Evolutionary conservation across 1,140 invertebrate genomes (phyloP), one percentile per base, ranked within the genome.

Genomic region (Eueides isabella): DNA sequence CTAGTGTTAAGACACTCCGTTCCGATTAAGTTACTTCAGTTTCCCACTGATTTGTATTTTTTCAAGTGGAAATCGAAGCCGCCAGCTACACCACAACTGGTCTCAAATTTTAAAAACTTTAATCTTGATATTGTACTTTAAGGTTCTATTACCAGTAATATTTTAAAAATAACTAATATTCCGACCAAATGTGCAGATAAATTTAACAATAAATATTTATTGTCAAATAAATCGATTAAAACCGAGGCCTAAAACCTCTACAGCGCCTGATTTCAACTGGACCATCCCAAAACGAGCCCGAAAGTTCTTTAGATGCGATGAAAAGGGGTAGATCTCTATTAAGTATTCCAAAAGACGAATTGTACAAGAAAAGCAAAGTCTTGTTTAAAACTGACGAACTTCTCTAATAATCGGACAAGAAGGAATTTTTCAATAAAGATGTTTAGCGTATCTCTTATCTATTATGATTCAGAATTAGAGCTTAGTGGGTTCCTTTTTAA

Each of bases 291-390:
- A 88, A 85, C 82, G 83, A 86, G 73, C 67, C 80, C 80, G 74
- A 87, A 88, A 88, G 79, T 88, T 90, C 79, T 88, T 90, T 75
- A 74, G 71, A 78, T 86, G 82, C 79, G 82, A 84, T 82, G 82
- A 88, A 90, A 86, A 87, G 80, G 84, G 85, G 85, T 88, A 86
- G 80, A 79, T 85, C 83, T 88, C 78, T 82, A 88, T 87, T 88
- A 87, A 87, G 84, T 88, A 88, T 88, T 88, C 84, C 73, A 78
- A 88, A 88, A 90, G 85, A 87, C 74, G 82, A 83, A 85, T 88
- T 84, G 86, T 87, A 87, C 83, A 89, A 87, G 87, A 89, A 90
- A 90, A 90, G 87, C 87, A 89, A 89, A 90, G 81, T 88, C 88
- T 87, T 88, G 88, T 89, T 88, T 87, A 85, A 89, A 88, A 87